These are phyloP conservation scores for Garrulus glandarius DNA, from an alignment of 2,797 vertebrate species.

Conservation along the genomic window DNA sequence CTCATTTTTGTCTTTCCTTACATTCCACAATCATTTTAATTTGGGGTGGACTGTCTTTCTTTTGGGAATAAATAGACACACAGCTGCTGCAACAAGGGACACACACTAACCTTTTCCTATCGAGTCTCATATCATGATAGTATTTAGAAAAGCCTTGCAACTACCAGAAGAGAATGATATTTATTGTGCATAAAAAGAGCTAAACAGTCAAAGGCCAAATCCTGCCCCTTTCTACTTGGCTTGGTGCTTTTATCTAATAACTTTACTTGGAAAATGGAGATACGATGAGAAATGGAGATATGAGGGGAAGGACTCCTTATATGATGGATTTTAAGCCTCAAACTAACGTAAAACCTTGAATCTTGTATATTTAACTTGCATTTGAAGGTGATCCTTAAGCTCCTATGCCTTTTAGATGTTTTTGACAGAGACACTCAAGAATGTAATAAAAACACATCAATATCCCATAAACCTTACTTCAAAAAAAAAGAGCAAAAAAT, in stretches of 20 bases:
- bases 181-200: background rate
- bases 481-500: slow-evolving; percentile 27
- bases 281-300: background rate
- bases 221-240: background rate
- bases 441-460: background rate
- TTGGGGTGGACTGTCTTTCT: background rate
- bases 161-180: background rate
- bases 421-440: background rate
- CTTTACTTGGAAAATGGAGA: background rate
- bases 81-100: background rate
- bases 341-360: background rate
- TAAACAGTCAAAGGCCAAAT: background rate
- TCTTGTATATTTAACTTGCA: background rate
- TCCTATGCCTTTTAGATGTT: background rate
- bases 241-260: background rate
- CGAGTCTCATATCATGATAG: background rate
- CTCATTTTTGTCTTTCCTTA: background rate
- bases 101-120: background rate
- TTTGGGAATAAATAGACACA: background rate
- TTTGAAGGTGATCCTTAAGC: background rate
- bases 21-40: background rate
- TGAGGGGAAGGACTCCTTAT: background rate
- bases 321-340: background rate
- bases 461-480: background rate
- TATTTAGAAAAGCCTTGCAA: background rate